Evolutionary conservation across 2,113 vertebrate genomes (phyloP).

Genomic region (Chloebia gouldiae): DNA sequence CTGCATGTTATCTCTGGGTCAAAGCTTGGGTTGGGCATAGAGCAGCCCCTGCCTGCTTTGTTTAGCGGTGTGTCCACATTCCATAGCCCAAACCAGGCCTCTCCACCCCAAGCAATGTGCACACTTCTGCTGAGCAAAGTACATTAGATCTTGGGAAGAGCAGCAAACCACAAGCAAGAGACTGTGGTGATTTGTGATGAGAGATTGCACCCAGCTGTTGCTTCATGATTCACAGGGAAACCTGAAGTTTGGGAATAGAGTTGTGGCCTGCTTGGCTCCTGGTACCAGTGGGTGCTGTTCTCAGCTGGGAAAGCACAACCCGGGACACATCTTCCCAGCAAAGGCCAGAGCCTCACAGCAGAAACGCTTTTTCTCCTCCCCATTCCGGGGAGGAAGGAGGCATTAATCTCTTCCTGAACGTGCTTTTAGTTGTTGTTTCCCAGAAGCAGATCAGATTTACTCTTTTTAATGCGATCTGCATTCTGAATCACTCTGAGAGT

Average conservation of each 20-base stretch:
- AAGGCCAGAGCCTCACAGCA: neutral
- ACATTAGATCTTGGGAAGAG: fast-evolving
- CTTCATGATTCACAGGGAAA: neutral
- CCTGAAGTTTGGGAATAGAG: neutral
- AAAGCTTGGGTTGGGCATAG: neutral
- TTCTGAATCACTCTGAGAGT: neutral
- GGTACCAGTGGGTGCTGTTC: fast-evolving
- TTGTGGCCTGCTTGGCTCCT: neutral
- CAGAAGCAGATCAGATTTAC: conserved; percentile 19
- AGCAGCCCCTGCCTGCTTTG: neutral
- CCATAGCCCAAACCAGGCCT: neutral
- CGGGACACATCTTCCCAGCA: neutral
- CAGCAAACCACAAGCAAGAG: neutral
- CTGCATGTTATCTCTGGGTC: neutral
- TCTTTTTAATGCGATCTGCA: neutral
- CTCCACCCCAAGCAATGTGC: neutral
- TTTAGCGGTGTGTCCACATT: neutral
- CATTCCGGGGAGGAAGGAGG: neutral
- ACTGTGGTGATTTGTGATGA: neutral
- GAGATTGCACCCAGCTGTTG: neutral
- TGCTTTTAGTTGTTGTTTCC: conserved; percentile 30
- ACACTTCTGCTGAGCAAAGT: neutral
- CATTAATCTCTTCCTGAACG: neutral
- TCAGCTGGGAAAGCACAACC: neutral
- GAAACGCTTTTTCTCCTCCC: neutral